Evolutionary conservation across 2,888 invertebrate species (phyloP), one percentile per base, ranked within the genome.

Genomic region (Adelphocoris suturalis): DNA sequence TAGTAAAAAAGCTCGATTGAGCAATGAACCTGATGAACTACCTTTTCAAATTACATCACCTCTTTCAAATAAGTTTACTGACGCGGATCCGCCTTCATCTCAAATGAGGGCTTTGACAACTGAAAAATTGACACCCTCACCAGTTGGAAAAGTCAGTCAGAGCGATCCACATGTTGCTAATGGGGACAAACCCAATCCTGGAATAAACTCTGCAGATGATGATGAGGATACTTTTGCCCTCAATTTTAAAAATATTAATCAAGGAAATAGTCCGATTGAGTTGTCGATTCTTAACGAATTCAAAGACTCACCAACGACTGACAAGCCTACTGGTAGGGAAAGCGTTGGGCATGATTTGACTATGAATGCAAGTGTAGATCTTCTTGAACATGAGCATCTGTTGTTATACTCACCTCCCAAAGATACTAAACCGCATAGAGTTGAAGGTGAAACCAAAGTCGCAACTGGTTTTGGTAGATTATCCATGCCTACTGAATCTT

Each of bases 201-300:
- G 23, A 68, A 68, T 19, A 0, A n/a, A 68, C 23, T 68, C 7
- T 16, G 80, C 61, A n/a, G n/a, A n/a, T 4, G 48, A 68, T 7
- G 86, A 86, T 47, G 75, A 88, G n/a, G 78, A 76, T 61, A 55
- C 78, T 23, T 48, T 78, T 0, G 23, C 78, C 11, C 19, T 88
- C 7, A 80, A 78, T 78, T 76, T 88, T 61, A 80, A 57, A 13
- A 82, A 82, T 52, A 52, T 52, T 27, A 57, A 46, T 0, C 78
- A 37, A 55, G 52, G n/a, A 12, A 27, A 52, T 2, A 52, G 80
- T 19, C 55, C 76, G 16, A 52, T 88, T 16, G 88, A 88, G n/a
- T 80, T 88, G n/a, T 88, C 88, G 16, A 78, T 88, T 80, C 27
- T 88, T 16, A 88, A 78, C 7, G 88, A 88, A 4, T 76, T 88